A percentile compares a stretch with the other conserved stretches of the same genome.
phyloP scores from a whole-genome alignment of 2,888 invertebrate species.

The Volucella inflata region DNA sequence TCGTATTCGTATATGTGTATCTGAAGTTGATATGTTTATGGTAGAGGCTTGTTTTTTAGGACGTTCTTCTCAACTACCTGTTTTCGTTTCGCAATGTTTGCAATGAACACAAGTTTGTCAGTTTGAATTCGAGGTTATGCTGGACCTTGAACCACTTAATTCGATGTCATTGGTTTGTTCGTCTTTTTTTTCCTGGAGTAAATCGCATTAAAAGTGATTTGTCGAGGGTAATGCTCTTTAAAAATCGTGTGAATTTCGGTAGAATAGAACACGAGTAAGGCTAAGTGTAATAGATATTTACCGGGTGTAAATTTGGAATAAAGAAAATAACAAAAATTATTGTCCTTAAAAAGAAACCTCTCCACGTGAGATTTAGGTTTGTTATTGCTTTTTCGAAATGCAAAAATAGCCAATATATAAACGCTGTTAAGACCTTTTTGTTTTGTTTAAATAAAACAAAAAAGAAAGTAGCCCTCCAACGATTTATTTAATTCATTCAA shows the following conservation, averaged over 20 bases:
- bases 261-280: not conserved
- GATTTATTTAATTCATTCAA: too few species aligned
- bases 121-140: not conserved
- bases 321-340: slow-evolving; percentile 14
- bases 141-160: slow-evolving; percentile 48
- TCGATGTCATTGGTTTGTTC: slow-evolving; percentile 11
- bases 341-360: slow-evolving; percentile 29
- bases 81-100: slow-evolving; percentile 14
- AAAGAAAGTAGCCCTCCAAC: too few species aligned
- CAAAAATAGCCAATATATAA: not conserved
- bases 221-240: slow-evolving; percentile 28
- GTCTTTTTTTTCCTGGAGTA: slow-evolving; percentile 1
- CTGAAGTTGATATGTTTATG: slow-evolving; percentile 40
- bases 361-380: slow-evolving; percentile 9
- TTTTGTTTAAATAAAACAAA: too few species aligned
- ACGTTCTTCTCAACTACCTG: slow-evolving; percentile 30
- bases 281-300: not conserved
- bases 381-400: slow-evolving; percentile 6
- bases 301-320: slow-evolving; percentile 1
- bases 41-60: slow-evolving; percentile 19
- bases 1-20: not conserved
- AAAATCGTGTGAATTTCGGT: not conserved
- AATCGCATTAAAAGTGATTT: slow-evolving; percentile 21
- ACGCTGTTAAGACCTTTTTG: too few species aligned
- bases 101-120: slow-evolving; percentile 5